Evolutionary conservation across 2,113 vertebrate genomes (phyloP), one percentile per base, ranked within the genome.

Genomic region (Galbula dea): DNA sequence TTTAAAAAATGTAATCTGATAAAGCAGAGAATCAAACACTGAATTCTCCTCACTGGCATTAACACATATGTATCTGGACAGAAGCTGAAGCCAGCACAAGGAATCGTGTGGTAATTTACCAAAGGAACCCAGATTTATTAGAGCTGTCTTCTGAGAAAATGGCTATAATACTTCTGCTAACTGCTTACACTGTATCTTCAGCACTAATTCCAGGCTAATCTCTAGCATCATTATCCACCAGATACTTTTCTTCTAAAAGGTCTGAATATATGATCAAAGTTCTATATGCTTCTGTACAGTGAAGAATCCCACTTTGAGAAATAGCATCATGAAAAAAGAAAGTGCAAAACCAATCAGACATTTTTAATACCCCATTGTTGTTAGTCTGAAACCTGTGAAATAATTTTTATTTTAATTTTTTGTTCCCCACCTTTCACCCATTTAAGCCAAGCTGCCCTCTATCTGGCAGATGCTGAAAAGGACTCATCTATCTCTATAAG

Each of bases 181-280:
- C 88, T 95, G 36, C 83, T 95, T 90, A 80, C 80, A 87, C 39
- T 5, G 0, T 65, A 88, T 91, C 91, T 93, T 83, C 36, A 34
- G 87, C 58, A 92, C 79, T 93, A 94, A 95, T 95, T 95, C 73
- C 69, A 91, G 86, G 77, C 46, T 94, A 95, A 95, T 95, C 94
- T 83, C 81, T 78, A 94, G 69, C 61, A 90, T 84, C 89, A 55
- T 84, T 96, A 94, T 88, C 76, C 67, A 84, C 43, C 49, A 77
- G 67, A 74, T 46, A 27, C 17, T 29, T 66, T 41, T 69, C 89
- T 89, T 75, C 62, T n/a, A 16, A 83, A 89, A 94, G 32, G 12
- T 67, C 84, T 93, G 88, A 92, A 73, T 81, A 79, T 54, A 83
- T 55, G 68, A 74, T 72, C 30, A 83, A 94, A 96, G 93, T 79